A percentile compares a stretch with the other conserved stretches of the same genome.
Evolutionary conservation across 2,113 vertebrate genomes (phyloP).

Genomic region (Thalassoma bifasciatum): DNA sequence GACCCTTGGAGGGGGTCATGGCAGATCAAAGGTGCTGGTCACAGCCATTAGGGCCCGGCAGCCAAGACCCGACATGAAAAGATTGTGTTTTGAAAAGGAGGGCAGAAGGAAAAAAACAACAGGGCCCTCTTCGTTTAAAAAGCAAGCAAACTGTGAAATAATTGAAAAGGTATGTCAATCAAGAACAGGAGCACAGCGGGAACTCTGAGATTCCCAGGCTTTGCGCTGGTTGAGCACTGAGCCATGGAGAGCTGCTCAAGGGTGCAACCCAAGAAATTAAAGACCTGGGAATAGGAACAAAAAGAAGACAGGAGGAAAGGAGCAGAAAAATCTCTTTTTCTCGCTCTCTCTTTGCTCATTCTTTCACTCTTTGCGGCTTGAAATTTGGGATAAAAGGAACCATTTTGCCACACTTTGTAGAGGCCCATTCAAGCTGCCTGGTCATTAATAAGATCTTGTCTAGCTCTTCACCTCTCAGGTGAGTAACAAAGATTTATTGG

Average conservation of each 20-base stretch:
- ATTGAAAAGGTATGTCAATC: constrained; percentile 91
- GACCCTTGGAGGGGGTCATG: constrained; percentile 80
- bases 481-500: constrained; percentile 79
- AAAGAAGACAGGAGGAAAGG: constrained; percentile 71
- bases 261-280: constrained; percentile 83
- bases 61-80: constrained; percentile 86
- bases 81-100: constrained; percentile 85
- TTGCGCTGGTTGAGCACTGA: constrained; percentile 79
- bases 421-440: constrained; percentile 67
- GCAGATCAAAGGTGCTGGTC: constrained; percentile 88
- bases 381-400: constrained; percentile 79
- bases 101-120: constrained; percentile 83
- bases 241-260: constrained; percentile 79
- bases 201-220: constrained; percentile 83
- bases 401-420: constrained; percentile 69
- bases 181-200: constrained; percentile 81
- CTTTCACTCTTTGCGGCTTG: constrained; percentile 71
- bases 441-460: constrained; percentile 82
- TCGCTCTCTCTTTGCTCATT: constrained; percentile 65
- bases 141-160: constrained; percentile 89
- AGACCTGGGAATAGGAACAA: constrained; percentile 74
- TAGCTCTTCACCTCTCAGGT: constrained; percentile 83
- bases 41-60: constrained; percentile 84
- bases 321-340: constrained; percentile 70
- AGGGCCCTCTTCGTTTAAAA: constrained; percentile 84